Conservation (phyloP, 2,797 vertebrate species). For the Clarias fuscus region DNA sequence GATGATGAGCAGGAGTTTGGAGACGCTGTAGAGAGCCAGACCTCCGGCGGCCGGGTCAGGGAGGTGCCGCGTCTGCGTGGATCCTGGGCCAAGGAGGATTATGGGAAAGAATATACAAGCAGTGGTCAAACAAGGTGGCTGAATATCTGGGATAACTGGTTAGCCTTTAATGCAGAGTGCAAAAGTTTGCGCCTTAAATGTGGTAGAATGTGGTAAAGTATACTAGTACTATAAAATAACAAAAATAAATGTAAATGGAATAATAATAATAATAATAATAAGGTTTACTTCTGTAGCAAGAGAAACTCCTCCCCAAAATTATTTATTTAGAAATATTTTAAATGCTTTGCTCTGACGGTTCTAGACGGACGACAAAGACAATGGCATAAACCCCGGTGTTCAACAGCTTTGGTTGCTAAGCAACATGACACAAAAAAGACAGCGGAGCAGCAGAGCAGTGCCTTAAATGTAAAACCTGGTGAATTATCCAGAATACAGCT, state of each 20-base stretch:
- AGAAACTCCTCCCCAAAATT: neutral
- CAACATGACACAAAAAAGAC: neutral
- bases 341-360: neutral
- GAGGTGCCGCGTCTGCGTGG: conserved; percentile 94
- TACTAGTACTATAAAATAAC: neutral
- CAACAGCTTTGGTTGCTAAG: neutral
- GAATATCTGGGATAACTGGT: neutral
- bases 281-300: neutral
- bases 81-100: conserved; percentile 70
- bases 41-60: conserved; percentile 81
- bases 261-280: neutral
- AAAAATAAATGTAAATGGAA: neutral
- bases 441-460: neutral
- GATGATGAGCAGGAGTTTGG: conserved; percentile 93
- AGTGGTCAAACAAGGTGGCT: neutral
- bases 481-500: neutral
- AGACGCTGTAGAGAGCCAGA: conserved; percentile 91
- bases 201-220: neutral
- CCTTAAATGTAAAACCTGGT: neutral
- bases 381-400: neutral
- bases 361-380: neutral
- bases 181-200: neutral
- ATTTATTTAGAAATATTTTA: neutral
- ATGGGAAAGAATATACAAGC: neutral
- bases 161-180: neutral